Percentiles rank a stretch among this genome's conserved stretches.
phyloP scores from a whole-genome alignment of 2,113 vertebrate genomes.

The Pandion haliaetus region DNA sequence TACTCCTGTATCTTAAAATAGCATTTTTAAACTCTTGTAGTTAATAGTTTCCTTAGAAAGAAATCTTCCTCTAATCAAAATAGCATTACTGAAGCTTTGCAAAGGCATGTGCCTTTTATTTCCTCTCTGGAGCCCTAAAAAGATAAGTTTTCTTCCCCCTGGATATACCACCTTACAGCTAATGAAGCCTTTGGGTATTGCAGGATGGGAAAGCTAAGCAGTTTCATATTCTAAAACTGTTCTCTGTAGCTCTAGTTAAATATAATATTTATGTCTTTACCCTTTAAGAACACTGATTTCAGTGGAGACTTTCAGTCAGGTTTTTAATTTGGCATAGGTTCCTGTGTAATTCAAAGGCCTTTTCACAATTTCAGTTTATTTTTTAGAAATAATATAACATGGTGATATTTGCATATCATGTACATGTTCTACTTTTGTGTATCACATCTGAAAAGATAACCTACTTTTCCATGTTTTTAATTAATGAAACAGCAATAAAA shows the following conservation, averaged over 20 bases:
- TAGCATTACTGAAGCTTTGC: background rate
- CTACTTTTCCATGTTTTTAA: background rate
- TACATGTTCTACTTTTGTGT: background rate
- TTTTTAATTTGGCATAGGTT: background rate
- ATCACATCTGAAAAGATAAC: background rate
- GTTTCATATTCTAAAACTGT: background rate
- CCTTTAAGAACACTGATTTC: background rate
- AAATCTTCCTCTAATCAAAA: conserved; percentile 16
- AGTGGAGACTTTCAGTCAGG: background rate
- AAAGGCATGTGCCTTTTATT: background rate
- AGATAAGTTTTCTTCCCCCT: background rate
- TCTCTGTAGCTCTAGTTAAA: background rate
- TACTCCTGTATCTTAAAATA: conserved; percentile 22
- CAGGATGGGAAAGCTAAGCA: background rate
- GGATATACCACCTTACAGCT: background rate
- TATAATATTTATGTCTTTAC: background rate
- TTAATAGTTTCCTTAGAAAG: conserved; percentile 29
- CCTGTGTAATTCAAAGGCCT: background rate
- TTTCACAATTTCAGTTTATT: background rate
- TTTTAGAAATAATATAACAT: background rate
- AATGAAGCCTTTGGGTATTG: background rate
- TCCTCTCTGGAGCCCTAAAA: background rate
- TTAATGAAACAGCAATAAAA: background rate
- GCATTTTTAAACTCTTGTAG: background rate
- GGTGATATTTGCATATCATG: accelerated